Base-by-base conservation (phyloP, 2,888 invertebrate species). In the Drosophila greeni region DNA sequence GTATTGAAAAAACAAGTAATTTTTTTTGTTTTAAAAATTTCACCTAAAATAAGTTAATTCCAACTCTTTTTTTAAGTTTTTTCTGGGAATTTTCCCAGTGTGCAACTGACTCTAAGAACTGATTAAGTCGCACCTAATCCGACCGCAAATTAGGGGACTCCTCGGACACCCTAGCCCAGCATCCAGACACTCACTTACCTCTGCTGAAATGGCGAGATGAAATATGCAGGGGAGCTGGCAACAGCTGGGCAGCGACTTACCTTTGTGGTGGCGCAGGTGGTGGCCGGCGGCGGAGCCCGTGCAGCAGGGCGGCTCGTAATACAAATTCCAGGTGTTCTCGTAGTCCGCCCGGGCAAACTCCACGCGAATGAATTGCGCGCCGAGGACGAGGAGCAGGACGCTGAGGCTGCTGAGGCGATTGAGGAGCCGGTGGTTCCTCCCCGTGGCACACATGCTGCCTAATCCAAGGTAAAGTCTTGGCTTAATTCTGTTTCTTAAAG, bases 231-330 rank as follows among this genome's bases (percentile, higher is more conserved):
- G 26, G n/a, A 34, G 14, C 66, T 33, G 52, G 33, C 9, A 16
- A 34, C 23, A 39, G 37, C 42, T 24, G 42, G 42, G 9, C 9
- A 23, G 37, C 12, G 45, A 80, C 91, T 91, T 90, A 93, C 94
- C 94, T 93, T 92, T 91, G 87, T 93, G 93, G 88, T 94, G 94
- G 84, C 94, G 90, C 85, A 92, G 91, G 77, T 93, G 93, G 87
- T 92, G 93, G 75, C 89, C 91, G 85, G 90, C 91, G 85, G 90
- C 91, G 77, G 88, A 80, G 71, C 91, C 91, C 73, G 89, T 90
- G 89, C 94, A 94, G 88, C 94, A 94, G 18, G 94, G 94, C 86
- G 93, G 94, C 86, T 94, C 94, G 86, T 92, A 94, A 88, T 94
- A 94, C 88, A 92, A 91, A 87, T 92, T 92, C 90, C 92, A 92